phyloP scores from a whole-genome alignment of 2,797 vertebrate species.

The Spinus pinus region DNA sequence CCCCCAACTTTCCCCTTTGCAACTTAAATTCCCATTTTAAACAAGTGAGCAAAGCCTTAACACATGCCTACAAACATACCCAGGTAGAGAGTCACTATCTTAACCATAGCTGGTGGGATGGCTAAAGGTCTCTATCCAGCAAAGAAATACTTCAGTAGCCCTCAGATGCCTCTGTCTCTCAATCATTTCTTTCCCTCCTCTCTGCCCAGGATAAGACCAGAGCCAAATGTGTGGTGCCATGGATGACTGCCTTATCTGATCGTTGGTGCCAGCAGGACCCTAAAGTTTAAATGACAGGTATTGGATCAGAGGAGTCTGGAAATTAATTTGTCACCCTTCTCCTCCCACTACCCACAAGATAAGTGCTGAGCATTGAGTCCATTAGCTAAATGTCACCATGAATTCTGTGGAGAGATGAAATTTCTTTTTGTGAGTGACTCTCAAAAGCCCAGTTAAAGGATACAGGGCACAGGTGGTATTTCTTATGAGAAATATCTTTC shows the following conservation, averaged over 20 bases:
- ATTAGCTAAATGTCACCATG: background rate
- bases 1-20: accelerated
- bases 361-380: background rate
- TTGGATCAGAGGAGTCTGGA: background rate
- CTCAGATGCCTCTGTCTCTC: background rate
- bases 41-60: background rate
- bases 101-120: background rate
- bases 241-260: background rate
- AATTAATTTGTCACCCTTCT: background rate
- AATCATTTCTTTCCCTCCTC: background rate
- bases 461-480: background rate
- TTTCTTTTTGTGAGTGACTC: background rate
- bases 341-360: background rate
- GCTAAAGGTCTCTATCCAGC: background rate
- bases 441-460: background rate
- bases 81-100: accelerated
- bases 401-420: background rate
- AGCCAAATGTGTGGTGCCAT: accelerated
- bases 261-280: background rate
- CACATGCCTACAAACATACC: background rate
- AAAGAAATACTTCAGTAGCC: background rate
- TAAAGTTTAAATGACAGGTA: background rate
- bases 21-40: background rate
- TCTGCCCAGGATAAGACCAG: accelerated
- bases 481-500: conserved; percentile 26